Base-by-base conservation (phyloP, 2,797 vertebrate genomes). In the Melanotaenia parkinsoni region DNA sequence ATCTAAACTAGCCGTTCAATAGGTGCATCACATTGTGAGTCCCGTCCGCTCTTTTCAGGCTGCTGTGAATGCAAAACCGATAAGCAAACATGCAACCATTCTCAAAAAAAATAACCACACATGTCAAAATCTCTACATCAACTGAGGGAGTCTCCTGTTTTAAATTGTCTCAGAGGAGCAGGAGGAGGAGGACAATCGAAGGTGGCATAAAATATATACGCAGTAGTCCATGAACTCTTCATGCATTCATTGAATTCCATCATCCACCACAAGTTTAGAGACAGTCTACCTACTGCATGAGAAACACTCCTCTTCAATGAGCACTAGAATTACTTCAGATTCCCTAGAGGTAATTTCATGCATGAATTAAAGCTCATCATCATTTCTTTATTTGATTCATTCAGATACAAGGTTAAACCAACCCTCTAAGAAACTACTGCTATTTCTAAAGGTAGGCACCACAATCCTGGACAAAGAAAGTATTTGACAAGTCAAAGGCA, bases 191-290 rank as follows among this genome's bases (percentile, higher is more conserved):
- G 28, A 30, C 2, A 30, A 43, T 70, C 45, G 60, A 61, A 77
- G 58, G 67, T 18, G 4, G 74, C 35, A 26, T 24, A 67, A 20
- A 62, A 82, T 74, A 67, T 64, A 72, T 8, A 30, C 28, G 20
- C 71, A 82, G 76, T 54, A 80, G 84, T 83, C 84, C 68, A 69
- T 67, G 74, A 86, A 86, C 76, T 58, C 75, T 78, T 67, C 24
- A 26, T 62, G 69, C 76, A 83, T 87, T 83, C 84, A 83, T n/a
- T 72, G 64, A 86, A 90, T 89, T 87, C 81, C 80, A 67, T 1
- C 4, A 72, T 62, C 45, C 70, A 68, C 85, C 90, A 68, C 85
- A 80, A 72, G 77, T 82, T 32, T 73, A 78, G 76, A 72, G 53
- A 81, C 58, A 63, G 71, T 74, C 80, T 81, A 77, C 64, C 50